Percentiles rank a stretch among this genome's conserved stretches.
phyloP scores from a whole-genome alignment of 2,113 vertebrate genomes.

The Neogobius melanostomus region DNA sequence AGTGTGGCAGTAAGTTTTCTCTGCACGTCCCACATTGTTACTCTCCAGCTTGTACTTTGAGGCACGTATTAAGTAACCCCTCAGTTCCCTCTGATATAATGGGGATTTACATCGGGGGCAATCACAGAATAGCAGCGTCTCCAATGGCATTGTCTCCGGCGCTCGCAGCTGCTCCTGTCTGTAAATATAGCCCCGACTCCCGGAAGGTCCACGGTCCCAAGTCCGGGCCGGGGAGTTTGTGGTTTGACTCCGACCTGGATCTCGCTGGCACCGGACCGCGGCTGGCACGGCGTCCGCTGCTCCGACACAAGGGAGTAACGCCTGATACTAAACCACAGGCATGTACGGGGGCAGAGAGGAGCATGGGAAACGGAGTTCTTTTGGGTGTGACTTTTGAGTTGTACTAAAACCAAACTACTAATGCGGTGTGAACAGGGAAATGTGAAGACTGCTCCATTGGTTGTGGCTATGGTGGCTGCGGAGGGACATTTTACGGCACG shows the following conservation, averaged over 20 bases:
- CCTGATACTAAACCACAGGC: constrained; percentile 19
- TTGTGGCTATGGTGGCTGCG: constrained; percentile 4
- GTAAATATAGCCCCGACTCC: constrained; percentile 54
- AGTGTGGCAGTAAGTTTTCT: no score
- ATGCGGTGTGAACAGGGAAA: no score
- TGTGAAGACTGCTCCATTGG: neutral
- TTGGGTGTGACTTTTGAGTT: neutral
- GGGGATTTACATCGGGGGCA: neutral
- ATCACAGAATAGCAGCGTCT: constrained; percentile 20
- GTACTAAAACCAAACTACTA: neutral
- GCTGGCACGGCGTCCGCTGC: constrained; percentile 40
- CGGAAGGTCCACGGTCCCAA: constrained; percentile 11
- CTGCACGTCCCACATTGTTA: no score
- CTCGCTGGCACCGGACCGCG: constrained; percentile 49
- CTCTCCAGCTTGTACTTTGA: neutral
- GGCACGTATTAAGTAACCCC: neutral
- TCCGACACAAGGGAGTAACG: constrained; percentile 39
- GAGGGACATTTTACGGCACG: constrained; percentile 16
- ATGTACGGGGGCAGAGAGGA: constrained; percentile 11
- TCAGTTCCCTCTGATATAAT: neutral
- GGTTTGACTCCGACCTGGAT: constrained; percentile 51
- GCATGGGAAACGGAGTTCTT: neutral
- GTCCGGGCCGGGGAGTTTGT: constrained; percentile 20
- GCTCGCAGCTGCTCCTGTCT: constrained; percentile 64
- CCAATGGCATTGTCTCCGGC: constrained; percentile 46